Evolutionary conservation across 2,888 invertebrate species (phyloP).

Genomic region (Tipula lateralis): DNA sequence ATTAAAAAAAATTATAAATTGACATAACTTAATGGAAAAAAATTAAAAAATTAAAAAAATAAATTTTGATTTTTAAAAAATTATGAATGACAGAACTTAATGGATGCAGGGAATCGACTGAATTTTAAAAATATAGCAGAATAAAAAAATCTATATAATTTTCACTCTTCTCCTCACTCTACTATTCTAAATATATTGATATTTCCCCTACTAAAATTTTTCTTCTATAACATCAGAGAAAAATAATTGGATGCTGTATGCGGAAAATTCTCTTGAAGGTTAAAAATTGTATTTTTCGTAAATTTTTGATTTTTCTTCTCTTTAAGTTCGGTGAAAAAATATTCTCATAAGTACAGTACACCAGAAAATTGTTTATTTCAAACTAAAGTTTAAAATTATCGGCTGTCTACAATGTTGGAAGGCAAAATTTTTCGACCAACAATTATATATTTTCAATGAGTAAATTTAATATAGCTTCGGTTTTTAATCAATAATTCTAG

Average conservation of each 20-base stretch:
- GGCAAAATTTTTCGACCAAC: neutral
- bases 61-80: slow-evolving; percentile 24
- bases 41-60: slow-evolving; percentile 28
- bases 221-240: neutral
- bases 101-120: slow-evolving; percentile 33
- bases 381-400: neutral
- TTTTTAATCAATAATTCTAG: neutral
- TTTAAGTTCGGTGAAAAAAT: neutral
- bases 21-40: slow-evolving; percentile 9
- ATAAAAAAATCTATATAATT: slow-evolving; percentile 29
- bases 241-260: neutral
- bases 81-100: slow-evolving; percentile 31
- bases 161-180: neutral
- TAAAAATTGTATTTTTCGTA: neutral
- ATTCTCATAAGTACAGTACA: neutral
- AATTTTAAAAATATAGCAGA: slow-evolving; percentile 26
- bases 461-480: no score
- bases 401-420: neutral
- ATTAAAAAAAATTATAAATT: neutral
- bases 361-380: neutral
- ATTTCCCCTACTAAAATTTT: neutral
- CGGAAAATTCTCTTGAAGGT: slow-evolving; percentile 5
- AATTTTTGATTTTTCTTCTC: neutral
- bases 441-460: no score
- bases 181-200: neutral